Percentiles rank a stretch among this genome's conserved stretches.
Conservation (phyloP, 2,888 invertebrate species). For the Lamproptera curius region DNA sequence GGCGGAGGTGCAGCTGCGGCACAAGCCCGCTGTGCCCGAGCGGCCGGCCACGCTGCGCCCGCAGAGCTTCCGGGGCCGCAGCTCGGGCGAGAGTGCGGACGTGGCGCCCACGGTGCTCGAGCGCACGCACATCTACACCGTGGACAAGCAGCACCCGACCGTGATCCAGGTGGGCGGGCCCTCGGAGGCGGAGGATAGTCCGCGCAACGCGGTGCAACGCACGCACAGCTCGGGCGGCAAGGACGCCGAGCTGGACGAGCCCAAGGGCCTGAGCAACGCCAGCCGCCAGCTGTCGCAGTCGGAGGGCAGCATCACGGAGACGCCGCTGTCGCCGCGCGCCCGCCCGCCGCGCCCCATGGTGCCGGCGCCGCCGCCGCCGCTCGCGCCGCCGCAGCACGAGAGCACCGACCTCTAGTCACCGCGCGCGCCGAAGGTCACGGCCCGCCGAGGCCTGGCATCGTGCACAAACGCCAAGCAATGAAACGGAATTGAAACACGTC, state of each 20-base stretch:
- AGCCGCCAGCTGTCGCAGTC: conserved; percentile 76
- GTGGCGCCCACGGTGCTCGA: conserved; percentile 75
- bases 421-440: not conserved
- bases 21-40: conserved; percentile 90
- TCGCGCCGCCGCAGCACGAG: conserved; percentile 41
- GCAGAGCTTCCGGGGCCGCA: conserved; percentile 72
- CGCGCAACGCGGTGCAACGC: conserved; percentile 60
- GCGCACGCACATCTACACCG: conserved; percentile 83
- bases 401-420: conserved; percentile 52
- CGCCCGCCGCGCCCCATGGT: conserved; percentile 52
- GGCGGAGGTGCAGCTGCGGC: conserved; percentile 73
- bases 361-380: conserved; percentile 56
- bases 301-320: conserved; percentile 79
- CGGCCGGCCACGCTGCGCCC: conserved; percentile 84
- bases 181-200: conserved; percentile 39
- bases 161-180: conserved; percentile 74
- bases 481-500: conserved; percentile 9
- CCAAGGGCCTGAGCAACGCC: conserved; percentile 51
- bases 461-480: conserved; percentile 2
- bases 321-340: conserved; percentile 52
- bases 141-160: conserved; percentile 87
- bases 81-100: conserved; percentile 38
- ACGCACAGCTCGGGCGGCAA: conserved; percentile 69
- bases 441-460: not conserved
- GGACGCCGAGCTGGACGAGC: conserved; percentile 62